A percentile compares a stretch with the other conserved stretches of the same genome.
Evolutionary conservation across 2,113 vertebrate species (phyloP).

Genomic region (Calyptomena viridis): DNA sequence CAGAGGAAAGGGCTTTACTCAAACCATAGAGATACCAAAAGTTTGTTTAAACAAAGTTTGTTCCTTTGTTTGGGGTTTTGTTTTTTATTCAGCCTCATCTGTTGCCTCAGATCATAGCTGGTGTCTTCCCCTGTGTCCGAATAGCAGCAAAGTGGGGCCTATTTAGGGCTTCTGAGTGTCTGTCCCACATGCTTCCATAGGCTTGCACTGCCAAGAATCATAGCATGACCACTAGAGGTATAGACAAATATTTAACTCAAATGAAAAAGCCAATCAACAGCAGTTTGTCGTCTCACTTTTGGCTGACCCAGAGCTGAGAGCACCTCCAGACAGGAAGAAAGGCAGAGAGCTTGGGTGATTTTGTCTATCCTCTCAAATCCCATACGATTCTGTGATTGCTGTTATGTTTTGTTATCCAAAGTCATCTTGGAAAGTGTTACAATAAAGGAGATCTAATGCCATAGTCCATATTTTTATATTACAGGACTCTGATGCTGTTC

Average conservation of each 20-base stretch:
- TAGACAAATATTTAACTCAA: neutral
- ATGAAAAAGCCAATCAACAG: accelerated
- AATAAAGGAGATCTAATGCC: neutral
- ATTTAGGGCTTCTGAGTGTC: neutral
- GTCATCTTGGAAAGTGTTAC: neutral
- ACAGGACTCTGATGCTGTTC: neutral
- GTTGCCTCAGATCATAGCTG: neutral
- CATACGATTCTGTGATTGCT: neutral
- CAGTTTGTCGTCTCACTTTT: neutral
- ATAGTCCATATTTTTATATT: neutral
- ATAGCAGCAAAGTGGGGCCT: neutral
- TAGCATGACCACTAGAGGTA: neutral
- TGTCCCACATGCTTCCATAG: accelerated
- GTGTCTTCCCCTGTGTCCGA: neutral
- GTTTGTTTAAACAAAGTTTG: neutral
- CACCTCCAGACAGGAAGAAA: neutral
- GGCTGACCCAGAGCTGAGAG: neutral
- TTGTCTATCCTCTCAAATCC: neutral
- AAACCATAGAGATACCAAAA: accelerated
- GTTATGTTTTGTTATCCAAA: neutral
- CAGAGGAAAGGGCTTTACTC: neutral
- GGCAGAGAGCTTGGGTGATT: neutral
- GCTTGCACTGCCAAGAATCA: neutral
- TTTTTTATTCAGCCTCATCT: neutral
- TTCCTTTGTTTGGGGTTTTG: neutral